These are phyloP conservation scores for Yponomeuta malinellus DNA, from an alignment of 2,888 invertebrate species.

Conservation along the genomic window DNA sequence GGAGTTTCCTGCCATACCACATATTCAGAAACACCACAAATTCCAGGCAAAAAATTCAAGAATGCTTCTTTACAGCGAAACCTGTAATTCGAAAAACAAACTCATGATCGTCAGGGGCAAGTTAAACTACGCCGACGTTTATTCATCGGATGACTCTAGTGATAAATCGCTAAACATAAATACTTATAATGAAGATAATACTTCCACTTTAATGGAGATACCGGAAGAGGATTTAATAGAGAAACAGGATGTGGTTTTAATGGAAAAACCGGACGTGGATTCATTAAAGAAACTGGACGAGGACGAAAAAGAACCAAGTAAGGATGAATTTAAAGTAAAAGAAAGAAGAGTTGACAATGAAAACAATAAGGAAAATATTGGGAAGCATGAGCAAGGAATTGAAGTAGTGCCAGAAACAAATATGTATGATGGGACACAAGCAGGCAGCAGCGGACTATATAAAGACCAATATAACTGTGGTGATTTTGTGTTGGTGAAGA, in stretches of 20 bases:
- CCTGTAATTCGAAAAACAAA: conserved; percentile 12
- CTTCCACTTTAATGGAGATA: not conserved
- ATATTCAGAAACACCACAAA: conserved; percentile 17
- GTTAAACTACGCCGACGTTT: conserved; percentile 14
- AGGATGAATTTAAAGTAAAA: conserved; percentile 6
- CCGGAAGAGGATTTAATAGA: conserved; percentile 13
- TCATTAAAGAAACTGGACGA: conserved; percentile 8
- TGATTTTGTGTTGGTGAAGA: too few species aligned
- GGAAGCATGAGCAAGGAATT: too few species aligned
- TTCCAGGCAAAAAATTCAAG: conserved; percentile 14
- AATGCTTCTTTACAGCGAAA: conserved; percentile 11
- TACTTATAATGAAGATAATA: too few species aligned
- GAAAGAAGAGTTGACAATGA: not conserved
- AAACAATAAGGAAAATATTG: too few species aligned
- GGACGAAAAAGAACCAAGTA: not conserved
- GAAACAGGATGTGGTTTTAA: conserved; percentile 12
- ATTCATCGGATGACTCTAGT: conserved; percentile 10
- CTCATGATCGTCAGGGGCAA: conserved; percentile 3
- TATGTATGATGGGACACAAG: too few species aligned
- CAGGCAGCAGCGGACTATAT: too few species aligned
- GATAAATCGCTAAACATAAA: conserved; percentile 3
- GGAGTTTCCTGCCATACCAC: conserved; percentile 6
- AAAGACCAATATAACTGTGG: too few species aligned
- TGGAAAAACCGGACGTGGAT: conserved; percentile 10
- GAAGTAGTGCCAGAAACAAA: too few species aligned